These are phyloP conservation scores for Ceraclea dissimilis DNA, from an alignment of 2,888 invertebrate species.

Conservation along the genomic window DNA sequence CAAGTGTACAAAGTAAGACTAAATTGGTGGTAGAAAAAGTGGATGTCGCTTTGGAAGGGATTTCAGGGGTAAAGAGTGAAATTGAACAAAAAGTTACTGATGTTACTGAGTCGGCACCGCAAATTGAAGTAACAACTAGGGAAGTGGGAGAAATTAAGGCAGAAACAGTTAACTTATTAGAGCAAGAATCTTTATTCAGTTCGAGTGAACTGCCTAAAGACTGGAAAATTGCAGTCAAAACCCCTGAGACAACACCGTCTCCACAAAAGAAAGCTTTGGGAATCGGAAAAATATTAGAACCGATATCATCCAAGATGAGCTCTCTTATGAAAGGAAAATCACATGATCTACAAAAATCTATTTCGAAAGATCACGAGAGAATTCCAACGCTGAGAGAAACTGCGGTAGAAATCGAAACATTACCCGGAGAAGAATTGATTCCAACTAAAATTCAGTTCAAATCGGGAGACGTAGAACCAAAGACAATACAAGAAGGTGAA, in stretches of 20 bases:
- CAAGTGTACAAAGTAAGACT: too few species aligned
- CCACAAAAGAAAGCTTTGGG: not conserved
- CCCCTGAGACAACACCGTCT: not conserved
- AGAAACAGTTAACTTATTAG: not conserved
- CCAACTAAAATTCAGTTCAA: not conserved
- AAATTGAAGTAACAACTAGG: not conserved
- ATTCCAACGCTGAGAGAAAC: too few species aligned
- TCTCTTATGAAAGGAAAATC: not conserved
- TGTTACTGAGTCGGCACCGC: not conserved
- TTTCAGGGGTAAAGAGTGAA: too few species aligned
- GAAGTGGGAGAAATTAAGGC: not conserved
- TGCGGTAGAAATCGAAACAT: too few species aligned
- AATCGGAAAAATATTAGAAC: not conserved
- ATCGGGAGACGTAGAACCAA: not conserved
- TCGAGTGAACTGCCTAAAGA: not conserved
- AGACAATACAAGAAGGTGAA: not conserved
- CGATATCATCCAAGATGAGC: not conserved
- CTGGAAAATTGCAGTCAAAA: not conserved
- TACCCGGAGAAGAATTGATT: too few species aligned
- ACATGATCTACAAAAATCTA: not conserved
- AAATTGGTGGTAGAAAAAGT: too few species aligned
- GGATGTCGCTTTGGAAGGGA: too few species aligned
- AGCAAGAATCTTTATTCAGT: not conserved
- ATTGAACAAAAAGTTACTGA: too few species aligned
- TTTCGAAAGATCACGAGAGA: not conserved